Percentiles rank a stretch among this genome's conserved stretches.
These are phyloP conservation scores for Tragulus kanchil DNA, from an alignment of 2,113 vertebrate species.

Conservation along the genomic window DNA sequence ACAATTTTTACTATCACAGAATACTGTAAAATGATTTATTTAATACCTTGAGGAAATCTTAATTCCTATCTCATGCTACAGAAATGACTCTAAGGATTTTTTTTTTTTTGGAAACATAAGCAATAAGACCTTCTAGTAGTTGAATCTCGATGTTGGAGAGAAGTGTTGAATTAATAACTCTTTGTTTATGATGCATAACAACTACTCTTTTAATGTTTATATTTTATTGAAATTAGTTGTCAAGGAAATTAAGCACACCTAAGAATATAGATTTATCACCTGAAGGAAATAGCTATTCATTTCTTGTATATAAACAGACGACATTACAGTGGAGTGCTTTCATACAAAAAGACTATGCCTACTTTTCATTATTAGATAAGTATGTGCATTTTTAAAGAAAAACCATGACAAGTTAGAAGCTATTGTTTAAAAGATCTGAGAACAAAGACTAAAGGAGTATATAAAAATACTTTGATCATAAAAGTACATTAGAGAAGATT, in stretches of 20 bases:
- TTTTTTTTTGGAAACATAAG: not conserved
- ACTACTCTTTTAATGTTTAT: too few species aligned
- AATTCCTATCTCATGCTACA: not conserved
- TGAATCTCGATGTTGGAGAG: not conserved
- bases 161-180: not conserved
- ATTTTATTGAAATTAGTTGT: slow-evolving; percentile 73
- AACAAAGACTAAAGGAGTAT: not conserved
- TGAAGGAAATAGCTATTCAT: slow-evolving; percentile 49
- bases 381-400: slow-evolving; percentile 14
- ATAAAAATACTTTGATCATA: not conserved
- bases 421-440: not conserved
- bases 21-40: not conserved
- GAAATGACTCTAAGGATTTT: not conserved
- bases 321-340: not conserved
- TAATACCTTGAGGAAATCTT: not conserved
- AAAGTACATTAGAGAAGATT: not conserved
- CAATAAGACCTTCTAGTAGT: not conserved
- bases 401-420: not conserved
- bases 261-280: slow-evolving; percentile 61
- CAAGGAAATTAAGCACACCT: slow-evolving; percentile 68
- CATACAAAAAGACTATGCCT: not conserved
- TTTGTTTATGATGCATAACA: not conserved
- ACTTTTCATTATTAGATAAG: slow-evolving; percentile 47
- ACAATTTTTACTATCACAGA: not conserved
- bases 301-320: slow-evolving; percentile 53